Evolutionary conservation across 1,140 invertebrate genomes (phyloP).

Genomic region (Meloidogyne floridensis): DNA sequence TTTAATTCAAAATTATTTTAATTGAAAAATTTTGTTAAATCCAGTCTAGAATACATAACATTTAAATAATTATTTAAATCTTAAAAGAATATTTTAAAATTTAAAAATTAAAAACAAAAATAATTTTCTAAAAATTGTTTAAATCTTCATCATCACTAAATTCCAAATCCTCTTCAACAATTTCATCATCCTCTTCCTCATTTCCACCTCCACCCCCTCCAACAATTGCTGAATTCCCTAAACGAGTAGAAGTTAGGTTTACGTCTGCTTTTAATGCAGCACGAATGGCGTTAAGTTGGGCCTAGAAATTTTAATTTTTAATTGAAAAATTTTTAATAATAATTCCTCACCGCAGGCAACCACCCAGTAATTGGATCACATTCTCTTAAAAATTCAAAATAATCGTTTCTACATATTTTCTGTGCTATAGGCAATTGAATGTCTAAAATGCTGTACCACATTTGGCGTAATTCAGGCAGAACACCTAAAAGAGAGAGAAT

Average conservation of each 20-base stretch:
- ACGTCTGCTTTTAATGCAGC: slow-evolving; percentile 61
- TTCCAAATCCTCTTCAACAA: slow-evolving; percentile 20
- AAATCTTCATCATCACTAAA: slow-evolving; percentile 9
- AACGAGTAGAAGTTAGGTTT: slow-evolving; percentile 31
- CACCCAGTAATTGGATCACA: slow-evolving; percentile 49
- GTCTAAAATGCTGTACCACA: slow-evolving; percentile 64
- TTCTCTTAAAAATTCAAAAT: slow-evolving; percentile 23
- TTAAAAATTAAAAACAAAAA: no score
- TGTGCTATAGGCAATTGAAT: slow-evolving; percentile 54
- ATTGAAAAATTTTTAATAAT: neutral
- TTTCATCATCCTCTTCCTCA: slow-evolving; percentile 28
- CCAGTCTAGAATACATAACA: no score
- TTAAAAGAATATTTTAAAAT: no score
- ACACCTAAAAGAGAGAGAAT: slow-evolving; percentile 31
- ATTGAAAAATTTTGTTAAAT: no score
- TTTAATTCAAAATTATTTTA: no score
- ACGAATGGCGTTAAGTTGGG: slow-evolving; percentile 49
- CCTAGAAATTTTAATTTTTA: slow-evolving; percentile 21
- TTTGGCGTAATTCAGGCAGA: slow-evolving; percentile 57
- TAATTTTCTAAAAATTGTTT: neutral
- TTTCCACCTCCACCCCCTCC: neutral
- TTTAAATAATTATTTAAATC: no score
- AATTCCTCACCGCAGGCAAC: slow-evolving; percentile 50
- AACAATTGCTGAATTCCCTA: slow-evolving; percentile 25
- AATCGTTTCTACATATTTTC: slow-evolving; percentile 41